Conservation (phyloP, 2,888 invertebrate genomes). For the Chymomyza procnemis region DNA sequence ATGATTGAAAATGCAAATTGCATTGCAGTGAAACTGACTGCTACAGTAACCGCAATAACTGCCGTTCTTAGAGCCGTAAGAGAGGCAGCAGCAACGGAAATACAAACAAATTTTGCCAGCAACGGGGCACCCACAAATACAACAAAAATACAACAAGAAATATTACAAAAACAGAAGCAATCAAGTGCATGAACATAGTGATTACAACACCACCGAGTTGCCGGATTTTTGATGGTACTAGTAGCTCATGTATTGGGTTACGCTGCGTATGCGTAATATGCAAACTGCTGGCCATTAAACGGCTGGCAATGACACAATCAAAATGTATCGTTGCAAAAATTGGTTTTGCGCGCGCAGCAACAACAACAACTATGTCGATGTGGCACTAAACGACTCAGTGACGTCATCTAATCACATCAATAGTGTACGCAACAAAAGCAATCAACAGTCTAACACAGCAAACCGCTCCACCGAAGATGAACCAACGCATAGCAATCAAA, state of each 20-base stretch:
- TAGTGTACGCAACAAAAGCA: slow-evolving; percentile 50
- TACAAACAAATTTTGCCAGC: slow-evolving; percentile 9
- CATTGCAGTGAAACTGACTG: slow-evolving; percentile 11
- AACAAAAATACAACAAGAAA: slow-evolving; percentile 1
- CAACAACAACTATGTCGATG: slow-evolving; percentile 75
- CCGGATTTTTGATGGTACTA: too few species aligned
- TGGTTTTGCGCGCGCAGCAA: slow-evolving; percentile 78
- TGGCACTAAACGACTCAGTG: slow-evolving; percentile 54
- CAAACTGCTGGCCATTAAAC: slow-evolving; percentile 50
- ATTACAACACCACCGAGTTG: background rate
- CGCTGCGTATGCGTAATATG: slow-evolving; percentile 49
- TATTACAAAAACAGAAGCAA: slow-evolving; percentile 27
- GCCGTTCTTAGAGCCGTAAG: background rate
- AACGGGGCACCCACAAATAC: background rate
- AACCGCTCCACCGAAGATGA: slow-evolving; percentile 51
- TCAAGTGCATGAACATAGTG: slow-evolving; percentile 40
- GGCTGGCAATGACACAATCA: slow-evolving; percentile 61
- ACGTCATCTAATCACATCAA: slow-evolving; percentile 41
- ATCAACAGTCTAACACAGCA: slow-evolving; percentile 41
- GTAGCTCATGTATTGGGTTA: too few species aligned
- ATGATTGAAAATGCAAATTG: slow-evolving; percentile 67
- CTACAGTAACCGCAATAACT: slow-evolving; percentile 21
- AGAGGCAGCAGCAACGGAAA: background rate
- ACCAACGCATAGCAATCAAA: slow-evolving; percentile 31
- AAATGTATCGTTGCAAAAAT: slow-evolving; percentile 78